phyloP scores from a whole-genome alignment of 2,797 vertebrate genomes.

The Pteropus rufus region DNA sequence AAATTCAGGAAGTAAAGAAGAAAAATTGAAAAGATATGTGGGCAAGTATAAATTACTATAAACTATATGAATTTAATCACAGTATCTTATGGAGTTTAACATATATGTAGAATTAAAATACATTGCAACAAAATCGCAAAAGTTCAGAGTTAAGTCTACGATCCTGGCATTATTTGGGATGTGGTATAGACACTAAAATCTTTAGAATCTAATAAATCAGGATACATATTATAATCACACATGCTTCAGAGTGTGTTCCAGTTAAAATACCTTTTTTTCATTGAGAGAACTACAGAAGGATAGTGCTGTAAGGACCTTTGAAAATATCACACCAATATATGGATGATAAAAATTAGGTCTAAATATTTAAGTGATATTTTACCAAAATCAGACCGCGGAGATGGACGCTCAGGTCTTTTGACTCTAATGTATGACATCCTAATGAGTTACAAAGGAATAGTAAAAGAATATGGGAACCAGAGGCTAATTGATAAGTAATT shows the following conservation, averaged over 20 bases:
- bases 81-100: background rate
- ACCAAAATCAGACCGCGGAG: background rate
- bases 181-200: background rate
- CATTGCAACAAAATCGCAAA: background rate
- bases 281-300: background rate
- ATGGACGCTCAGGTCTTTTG: background rate
- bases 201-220: background rate
- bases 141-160: background rate
- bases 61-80: background rate
- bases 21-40: background rate
- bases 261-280: background rate
- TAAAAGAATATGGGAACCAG: background rate
- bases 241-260: background rate
- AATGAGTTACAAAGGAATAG: background rate
- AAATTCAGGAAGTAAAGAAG: background rate
- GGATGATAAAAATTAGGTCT: background rate
- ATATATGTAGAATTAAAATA: background rate
- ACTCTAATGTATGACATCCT: background rate
- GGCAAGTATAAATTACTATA: background rate
- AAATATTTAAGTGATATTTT: constrained; percentile 6
- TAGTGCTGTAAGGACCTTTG: background rate
- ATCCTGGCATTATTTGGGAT: background rate
- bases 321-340: background rate
- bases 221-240: background rate
- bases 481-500: background rate